These are phyloP conservation scores for Eurypyga helias DNA, from an alignment of 2,113 vertebrate species.

Conservation along the genomic window DNA sequence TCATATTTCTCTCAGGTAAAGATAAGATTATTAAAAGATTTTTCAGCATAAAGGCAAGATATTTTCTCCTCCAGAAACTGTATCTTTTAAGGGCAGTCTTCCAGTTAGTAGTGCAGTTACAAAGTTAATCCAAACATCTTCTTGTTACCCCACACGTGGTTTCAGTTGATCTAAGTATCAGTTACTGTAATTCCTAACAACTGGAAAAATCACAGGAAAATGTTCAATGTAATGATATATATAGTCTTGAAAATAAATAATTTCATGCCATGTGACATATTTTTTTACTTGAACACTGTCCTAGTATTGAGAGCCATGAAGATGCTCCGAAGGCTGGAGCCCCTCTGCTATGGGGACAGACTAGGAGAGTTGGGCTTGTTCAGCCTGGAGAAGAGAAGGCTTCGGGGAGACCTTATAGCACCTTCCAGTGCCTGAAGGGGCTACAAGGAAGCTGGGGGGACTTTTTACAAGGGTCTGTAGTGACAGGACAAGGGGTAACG, in stretches of 20 bases:
- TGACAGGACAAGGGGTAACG: too few species aligned
- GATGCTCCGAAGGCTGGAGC: too few species aligned
- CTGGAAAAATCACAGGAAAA: neutral
- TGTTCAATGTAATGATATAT: neutral
- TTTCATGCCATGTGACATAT: neutral
- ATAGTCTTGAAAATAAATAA: neutral
- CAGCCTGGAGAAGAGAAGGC: too few species aligned
- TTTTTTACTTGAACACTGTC: neutral
- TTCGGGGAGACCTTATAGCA: too few species aligned
- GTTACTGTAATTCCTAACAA: neutral
- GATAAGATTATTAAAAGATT: neutral
- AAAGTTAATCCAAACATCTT: neutral
- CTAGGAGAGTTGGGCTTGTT: too few species aligned
- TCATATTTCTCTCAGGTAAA: neutral
- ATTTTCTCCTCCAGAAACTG: neutral
- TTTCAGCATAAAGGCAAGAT: neutral
- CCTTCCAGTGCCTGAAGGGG: too few species aligned
- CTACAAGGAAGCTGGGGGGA: too few species aligned
- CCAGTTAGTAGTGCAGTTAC: neutral
- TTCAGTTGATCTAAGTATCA: neutral
- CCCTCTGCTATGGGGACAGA: too few species aligned
- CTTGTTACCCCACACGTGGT: neutral
- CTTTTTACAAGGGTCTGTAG: too few species aligned
- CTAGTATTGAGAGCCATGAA: too few species aligned
- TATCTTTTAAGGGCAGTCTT: neutral